phyloP scores from a whole-genome alignment of 2,888 invertebrate genomes.

The Nephrocerus scutellatus region DNA sequence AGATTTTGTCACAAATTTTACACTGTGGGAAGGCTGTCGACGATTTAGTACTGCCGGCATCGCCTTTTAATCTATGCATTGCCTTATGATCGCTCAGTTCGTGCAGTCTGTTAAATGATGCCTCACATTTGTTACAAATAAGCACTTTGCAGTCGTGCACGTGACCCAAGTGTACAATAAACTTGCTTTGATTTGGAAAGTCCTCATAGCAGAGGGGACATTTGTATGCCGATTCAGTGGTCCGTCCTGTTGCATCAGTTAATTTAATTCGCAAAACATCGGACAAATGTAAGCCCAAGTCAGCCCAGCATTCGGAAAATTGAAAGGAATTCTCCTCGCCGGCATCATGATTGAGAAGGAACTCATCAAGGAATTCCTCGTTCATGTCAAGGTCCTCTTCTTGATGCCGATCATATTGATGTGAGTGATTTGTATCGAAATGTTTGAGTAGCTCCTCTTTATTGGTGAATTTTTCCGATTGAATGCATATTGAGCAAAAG shows the following conservation, averaged over 20 bases:
- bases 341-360: conserved; percentile 25
- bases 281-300: conserved; percentile 26
- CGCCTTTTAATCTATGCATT: conserved; percentile 11
- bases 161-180: conserved; percentile 26
- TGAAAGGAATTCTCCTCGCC: conserved; percentile 29
- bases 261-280: conserved; percentile 21
- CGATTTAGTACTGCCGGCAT: conserved; percentile 1
- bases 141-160: conserved; percentile 19
- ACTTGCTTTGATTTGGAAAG: conserved; percentile 21
- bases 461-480: conserved; percentile 4
- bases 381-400: conserved; percentile 28
- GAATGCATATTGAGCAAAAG: conserved; percentile 22
- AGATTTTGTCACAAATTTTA: conserved; percentile 19
- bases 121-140: conserved; percentile 22
- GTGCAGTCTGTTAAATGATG: conserved; percentile 17
- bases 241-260: neutral
- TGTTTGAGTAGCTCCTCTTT: conserved; percentile 18
- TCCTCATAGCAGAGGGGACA: conserved; percentile 28
- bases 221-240: conserved; percentile 16
- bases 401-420: neutral
- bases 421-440: neutral
- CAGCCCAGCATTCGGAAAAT: conserved; percentile 31
- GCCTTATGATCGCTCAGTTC: conserved; percentile 18
- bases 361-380: conserved; percentile 31
- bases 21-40: conserved; percentile 11